These are phyloP conservation scores for Vespertilio murinus DNA, from an alignment of 2,797 vertebrate species.

Conservation along the genomic window DNA sequence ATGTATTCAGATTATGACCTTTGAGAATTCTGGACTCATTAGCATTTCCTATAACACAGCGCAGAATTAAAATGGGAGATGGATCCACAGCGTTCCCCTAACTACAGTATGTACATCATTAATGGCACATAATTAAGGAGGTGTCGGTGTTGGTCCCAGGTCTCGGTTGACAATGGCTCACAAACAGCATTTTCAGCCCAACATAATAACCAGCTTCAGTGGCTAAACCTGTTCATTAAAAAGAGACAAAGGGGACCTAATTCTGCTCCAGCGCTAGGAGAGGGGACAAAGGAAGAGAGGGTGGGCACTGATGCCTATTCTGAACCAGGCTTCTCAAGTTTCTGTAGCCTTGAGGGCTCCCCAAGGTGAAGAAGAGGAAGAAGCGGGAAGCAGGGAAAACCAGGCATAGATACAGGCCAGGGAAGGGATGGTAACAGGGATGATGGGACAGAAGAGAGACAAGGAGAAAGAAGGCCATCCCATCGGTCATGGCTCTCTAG, in stretches of 20 bases:
- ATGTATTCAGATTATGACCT: constrained; percentile 84
- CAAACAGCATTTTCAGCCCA: constrained; percentile 71
- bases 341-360: not conserved
- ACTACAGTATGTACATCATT: constrained; percentile 77
- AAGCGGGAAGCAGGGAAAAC: not conserved
- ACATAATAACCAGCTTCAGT: constrained; percentile 45
- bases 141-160: constrained; percentile 71
- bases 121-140: constrained; percentile 80
- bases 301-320: not conserved
- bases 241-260: constrained; percentile 41
- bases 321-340: not conserved
- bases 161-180: constrained; percentile 70
- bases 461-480: not conserved
- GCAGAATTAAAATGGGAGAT: constrained; percentile 81
- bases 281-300: not conserved
- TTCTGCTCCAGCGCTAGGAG: not conserved
- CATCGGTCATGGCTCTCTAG: not conserved
- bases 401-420: not conserved
- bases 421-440: not conserved
- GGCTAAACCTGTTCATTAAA: constrained; percentile 58
- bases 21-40: constrained; percentile 85
- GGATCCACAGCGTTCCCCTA: constrained; percentile 62
- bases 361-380: not conserved
- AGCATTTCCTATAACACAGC: constrained; percentile 82
- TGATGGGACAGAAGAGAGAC: not conserved